Conservation (phyloP, 2,888 invertebrate species). For the Chorisops tibialis region DNA sequence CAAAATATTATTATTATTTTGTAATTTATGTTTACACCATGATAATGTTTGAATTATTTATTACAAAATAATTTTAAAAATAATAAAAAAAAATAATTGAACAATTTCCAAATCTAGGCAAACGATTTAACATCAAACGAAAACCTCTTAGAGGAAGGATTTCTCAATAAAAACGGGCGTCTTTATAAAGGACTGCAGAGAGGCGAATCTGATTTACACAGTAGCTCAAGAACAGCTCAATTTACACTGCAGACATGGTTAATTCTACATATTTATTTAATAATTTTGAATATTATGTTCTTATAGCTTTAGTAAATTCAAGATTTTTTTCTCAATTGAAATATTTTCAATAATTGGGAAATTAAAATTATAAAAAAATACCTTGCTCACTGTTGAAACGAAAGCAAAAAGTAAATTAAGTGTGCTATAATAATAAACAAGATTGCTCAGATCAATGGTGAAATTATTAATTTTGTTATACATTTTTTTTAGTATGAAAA, state of each 20-base stretch:
- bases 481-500: too few species aligned
- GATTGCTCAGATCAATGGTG: too few species aligned
- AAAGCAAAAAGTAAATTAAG: too few species aligned
- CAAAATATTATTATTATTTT: too few species aligned
- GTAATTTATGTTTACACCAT: neutral
- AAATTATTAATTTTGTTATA: too few species aligned
- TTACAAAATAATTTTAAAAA: neutral
- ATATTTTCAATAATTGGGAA: too few species aligned
- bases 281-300: constrained; percentile 20
- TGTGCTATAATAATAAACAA: too few species aligned
- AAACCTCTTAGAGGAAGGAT: constrained; percentile 48
- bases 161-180: constrained; percentile 50
- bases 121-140: constrained; percentile 48
- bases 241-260: constrained; percentile 26
- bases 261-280: constrained; percentile 20
- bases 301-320: constrained; percentile 25
- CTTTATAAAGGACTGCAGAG: constrained; percentile 40
- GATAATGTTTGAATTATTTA: neutral
- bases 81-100: too few species aligned
- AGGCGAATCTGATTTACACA: constrained; percentile 38
- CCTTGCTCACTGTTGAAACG: too few species aligned
- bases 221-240: constrained; percentile 39
- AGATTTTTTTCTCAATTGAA: neutral
- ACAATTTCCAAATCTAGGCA: constrained; percentile 38
- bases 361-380: too few species aligned